Evolutionary conservation across 2,888 invertebrate species (phyloP).

Genomic region (Pteria penguin): DNA sequence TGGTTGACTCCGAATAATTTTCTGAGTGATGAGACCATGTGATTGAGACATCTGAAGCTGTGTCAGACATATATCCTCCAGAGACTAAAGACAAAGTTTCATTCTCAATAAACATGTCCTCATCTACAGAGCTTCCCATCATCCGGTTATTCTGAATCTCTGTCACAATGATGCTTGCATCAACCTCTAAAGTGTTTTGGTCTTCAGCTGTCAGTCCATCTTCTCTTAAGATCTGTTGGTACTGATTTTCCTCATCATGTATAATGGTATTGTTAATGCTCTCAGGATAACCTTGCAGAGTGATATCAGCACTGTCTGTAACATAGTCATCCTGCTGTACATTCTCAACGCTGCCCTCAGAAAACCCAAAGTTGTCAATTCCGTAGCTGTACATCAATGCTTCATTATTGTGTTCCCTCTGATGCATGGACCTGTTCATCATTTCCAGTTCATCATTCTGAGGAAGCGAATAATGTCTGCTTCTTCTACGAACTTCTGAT

Average conservation of each 20-base stretch:
- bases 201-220: constrained; percentile 72
- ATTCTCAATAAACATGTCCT: constrained; percentile 83
- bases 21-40: constrained; percentile 73
- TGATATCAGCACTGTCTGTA: constrained; percentile 45
- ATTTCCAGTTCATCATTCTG: constrained; percentile 5
- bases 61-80: constrained; percentile 87
- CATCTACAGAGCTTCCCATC: constrained; percentile 79
- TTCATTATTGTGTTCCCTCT: constrained; percentile 19
- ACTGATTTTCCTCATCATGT: constrained; percentile 34
- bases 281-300: constrained; percentile 30
- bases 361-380: constrained; percentile 40
- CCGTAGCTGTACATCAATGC: constrained; percentile 11
- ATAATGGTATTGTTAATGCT: constrained; percentile 37
- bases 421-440: constrained; percentile 7
- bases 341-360: constrained; percentile 64
- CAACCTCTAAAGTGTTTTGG: constrained; percentile 82
- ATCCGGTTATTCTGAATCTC: constrained; percentile 80
- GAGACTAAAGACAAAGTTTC: constrained; percentile 87
- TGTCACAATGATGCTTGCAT: constrained; percentile 83
- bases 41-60: constrained; percentile 71
- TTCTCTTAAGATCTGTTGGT: constrained; percentile 41
- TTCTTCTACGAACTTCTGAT: background rate
- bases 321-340: constrained; percentile 53
- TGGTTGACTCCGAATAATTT: constrained; percentile 62
- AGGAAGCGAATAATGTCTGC: background rate